Conservation (phyloP, 2,113 vertebrate species). For the Probosciger aterrimus region DNA sequence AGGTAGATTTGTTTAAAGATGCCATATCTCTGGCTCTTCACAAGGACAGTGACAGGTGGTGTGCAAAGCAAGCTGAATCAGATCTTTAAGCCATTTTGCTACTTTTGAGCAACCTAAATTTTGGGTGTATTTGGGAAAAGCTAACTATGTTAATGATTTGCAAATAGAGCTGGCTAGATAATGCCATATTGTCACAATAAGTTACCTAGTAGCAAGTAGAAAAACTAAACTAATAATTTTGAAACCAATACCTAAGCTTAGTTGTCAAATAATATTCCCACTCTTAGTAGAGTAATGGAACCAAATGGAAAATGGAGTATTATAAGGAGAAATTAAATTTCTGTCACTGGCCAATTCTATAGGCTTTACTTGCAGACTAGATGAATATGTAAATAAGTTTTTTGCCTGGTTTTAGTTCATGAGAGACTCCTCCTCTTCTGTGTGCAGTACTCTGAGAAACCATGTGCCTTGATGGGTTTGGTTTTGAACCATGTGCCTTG, state of each 20-base stretch:
- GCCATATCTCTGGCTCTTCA: neutral
- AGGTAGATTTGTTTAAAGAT: neutral
- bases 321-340: neutral
- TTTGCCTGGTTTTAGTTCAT: neutral
- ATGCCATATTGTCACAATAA: neutral
- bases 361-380: neutral
- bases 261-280: neutral
- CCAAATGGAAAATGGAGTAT: neutral
- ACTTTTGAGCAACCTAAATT: neutral
- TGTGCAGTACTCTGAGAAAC: neutral
- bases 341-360: neutral
- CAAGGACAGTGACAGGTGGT: neutral
- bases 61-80: neutral
- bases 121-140: neutral
- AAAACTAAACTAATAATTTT: neutral
- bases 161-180: neutral
- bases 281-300: neutral
- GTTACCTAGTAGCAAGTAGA: neutral
- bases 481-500: neutral
- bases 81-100: neutral
- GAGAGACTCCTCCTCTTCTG: neutral
- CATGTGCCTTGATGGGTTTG: neutral
- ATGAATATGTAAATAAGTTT: neutral
- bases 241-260: neutral
- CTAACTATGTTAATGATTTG: neutral